phyloP scores from a whole-genome alignment of 2,113 vertebrate genomes.

The Eclectus roratus region DNA sequence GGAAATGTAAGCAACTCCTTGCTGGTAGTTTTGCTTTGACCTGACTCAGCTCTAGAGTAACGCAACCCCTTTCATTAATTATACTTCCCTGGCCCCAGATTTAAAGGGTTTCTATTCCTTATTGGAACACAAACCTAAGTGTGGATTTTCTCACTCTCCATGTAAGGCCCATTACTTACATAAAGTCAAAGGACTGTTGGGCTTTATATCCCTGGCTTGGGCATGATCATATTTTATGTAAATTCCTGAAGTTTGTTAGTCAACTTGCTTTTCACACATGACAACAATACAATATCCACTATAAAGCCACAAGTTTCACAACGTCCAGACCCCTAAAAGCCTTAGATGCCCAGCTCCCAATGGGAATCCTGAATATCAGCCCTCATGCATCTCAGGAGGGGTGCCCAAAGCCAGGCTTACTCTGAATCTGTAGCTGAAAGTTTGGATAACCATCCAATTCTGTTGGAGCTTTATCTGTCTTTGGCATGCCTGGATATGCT shows the following conservation, averaged over 20 bases:
- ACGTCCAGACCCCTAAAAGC: neutral
- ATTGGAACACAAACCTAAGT: neutral
- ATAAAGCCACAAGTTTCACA: neutral
- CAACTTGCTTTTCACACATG: neutral
- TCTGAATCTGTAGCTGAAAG: neutral
- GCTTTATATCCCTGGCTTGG: neutral
- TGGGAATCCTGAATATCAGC: neutral
- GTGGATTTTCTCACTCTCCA: neutral
- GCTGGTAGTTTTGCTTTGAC: neutral
- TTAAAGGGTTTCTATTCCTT: neutral
- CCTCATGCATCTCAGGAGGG: neutral
- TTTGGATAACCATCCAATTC: neutral
- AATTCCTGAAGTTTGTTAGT: neutral
- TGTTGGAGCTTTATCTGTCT: neutral
- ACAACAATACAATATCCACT: neutral
- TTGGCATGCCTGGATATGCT: neutral
- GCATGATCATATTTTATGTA: neutral
- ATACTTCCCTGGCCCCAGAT: neutral
- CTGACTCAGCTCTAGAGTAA: neutral
- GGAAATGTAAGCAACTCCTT: neutral
- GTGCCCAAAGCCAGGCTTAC: neutral
- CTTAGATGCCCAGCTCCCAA: neutral
- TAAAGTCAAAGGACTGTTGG: neutral
- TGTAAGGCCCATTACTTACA: neutral
- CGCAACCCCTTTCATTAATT: neutral